Evolutionary conservation across 2,797 vertebrate species (phyloP), one percentile per base, ranked within the genome.

Genomic region (Prunella strophiata): DNA sequence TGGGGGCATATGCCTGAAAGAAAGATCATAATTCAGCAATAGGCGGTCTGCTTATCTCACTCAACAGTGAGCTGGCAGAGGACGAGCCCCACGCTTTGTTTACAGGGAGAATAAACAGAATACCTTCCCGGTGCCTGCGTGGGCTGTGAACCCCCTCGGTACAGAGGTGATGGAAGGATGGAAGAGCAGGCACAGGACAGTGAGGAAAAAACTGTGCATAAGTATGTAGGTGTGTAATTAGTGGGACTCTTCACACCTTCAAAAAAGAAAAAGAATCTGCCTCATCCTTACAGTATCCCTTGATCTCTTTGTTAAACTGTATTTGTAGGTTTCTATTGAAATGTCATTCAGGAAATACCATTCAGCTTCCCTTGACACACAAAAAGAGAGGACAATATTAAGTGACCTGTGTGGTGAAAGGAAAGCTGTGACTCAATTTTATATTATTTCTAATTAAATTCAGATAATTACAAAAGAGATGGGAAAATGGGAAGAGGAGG

Each of bases 21-120:
- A 95, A 93, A 95, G 95, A 96, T 97, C 97, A 97, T 97, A 97
- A 98, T 96, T 97, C 95, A 98, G 83, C 97, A 86, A 89, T 79
- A 96, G 97, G 97, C 97, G 97, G 96, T 95, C 97, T 96, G 96
- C 96, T 97, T 96, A 94, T 97, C 97, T 98, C 93, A 88, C 92
- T 94, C 77, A 74, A 95, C 96, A 93, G 88, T 70, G 84, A 97
- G 96, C 91, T 97, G 94, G 85, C 96, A 85, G 72, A 96, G 89
- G 89, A 96, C 3, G 52, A 94, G 93, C 91, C 91, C 91, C 82
- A 70, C 7, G 91, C 93, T 97, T 81, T 97, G 93, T 97, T 97
- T 93, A 93, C 78, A 72, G 48, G 61, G 55, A 36, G 55, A 70
- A 86, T 91, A 93, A 96, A 94, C 93, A 94, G 81, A 54, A 85